Evolutionary conservation across 2,888 invertebrate genomes (phyloP).

Genomic region (Antheraea yamamai): DNA sequence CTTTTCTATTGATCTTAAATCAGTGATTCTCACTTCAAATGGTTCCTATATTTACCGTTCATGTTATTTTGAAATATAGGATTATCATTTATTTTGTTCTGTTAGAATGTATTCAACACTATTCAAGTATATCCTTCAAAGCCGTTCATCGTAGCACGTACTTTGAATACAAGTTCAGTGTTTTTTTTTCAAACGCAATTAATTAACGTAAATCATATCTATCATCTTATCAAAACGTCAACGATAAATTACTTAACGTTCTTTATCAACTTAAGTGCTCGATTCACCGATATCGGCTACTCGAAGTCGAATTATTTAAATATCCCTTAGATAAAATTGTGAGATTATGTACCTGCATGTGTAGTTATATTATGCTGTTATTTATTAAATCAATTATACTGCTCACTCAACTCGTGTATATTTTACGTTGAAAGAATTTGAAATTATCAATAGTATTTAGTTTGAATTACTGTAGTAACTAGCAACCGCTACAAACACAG

Average conservation of each 20-base stretch:
- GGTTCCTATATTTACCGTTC: too few species aligned
- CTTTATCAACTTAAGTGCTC: neutral
- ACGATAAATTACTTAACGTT: constrained; percentile 4
- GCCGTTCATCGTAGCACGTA: too few species aligned
- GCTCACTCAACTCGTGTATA: neutral
- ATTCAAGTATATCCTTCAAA: too few species aligned
- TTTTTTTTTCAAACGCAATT: neutral
- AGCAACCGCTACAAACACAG: constrained; percentile 35
- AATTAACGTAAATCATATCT: neutral
- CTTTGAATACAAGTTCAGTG: too few species aligned
- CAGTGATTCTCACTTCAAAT: neutral
- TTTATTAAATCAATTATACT: neutral
- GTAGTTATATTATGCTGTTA: neutral
- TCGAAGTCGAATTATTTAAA: constrained; percentile 3
- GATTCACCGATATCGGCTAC: constrained; percentile 1
- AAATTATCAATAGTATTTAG: neutral
- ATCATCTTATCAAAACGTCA: constrained; percentile 1
- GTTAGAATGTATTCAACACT: too few species aligned
- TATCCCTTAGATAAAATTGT: neutral
- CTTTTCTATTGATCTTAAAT: neutral
- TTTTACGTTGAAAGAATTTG: neutral
- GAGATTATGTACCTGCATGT: neutral
- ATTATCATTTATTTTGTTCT: too few species aligned
- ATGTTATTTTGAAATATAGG: too few species aligned
- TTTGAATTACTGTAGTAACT: neutral